phyloP scores from a whole-genome alignment of 1,140 invertebrate genomes.

The Microplitis mediator region DNA sequence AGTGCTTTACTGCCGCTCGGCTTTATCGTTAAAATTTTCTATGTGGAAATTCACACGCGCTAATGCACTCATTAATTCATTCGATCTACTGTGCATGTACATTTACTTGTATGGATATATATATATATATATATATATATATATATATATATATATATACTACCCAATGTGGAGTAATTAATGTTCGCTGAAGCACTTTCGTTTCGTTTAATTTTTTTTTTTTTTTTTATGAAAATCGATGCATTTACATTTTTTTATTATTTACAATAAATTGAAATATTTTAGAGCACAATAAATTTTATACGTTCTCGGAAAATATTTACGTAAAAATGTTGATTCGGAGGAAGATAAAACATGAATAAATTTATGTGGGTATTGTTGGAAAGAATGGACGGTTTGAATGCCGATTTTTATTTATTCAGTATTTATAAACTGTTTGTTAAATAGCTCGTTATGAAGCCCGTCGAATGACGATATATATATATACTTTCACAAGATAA shows the following conservation, averaged over 20 bases:
- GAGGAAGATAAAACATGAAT: too few species aligned
- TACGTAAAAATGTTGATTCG: too few species aligned
- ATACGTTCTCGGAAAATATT: too few species aligned
- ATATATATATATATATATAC: too few species aligned
- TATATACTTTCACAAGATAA: too few species aligned
- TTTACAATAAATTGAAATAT: not conserved
- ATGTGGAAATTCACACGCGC: conserved; percentile 22
- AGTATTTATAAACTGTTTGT: not conserved
- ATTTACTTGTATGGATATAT: not conserved
- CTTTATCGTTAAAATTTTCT: not conserved
- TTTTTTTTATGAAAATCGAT: not conserved
- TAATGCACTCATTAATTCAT: conserved; percentile 17
- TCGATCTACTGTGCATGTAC: not conserved
- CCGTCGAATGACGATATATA: not conserved
- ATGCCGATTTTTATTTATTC: too few species aligned
- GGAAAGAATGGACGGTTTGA: too few species aligned
- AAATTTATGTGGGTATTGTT: too few species aligned
- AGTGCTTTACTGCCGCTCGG: too few species aligned
- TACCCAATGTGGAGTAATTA: not conserved
- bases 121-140: too few species aligned
- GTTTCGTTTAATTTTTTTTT: not conserved
- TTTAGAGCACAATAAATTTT: too few species aligned
- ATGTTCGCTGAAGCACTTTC: not conserved
- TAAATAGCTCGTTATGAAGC: not conserved
- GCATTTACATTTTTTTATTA: not conserved